Evolutionary conservation across 37 sponge, comb jelly and placozoan species (phyloP).

Genomic region (Geodia barretti): DNA sequence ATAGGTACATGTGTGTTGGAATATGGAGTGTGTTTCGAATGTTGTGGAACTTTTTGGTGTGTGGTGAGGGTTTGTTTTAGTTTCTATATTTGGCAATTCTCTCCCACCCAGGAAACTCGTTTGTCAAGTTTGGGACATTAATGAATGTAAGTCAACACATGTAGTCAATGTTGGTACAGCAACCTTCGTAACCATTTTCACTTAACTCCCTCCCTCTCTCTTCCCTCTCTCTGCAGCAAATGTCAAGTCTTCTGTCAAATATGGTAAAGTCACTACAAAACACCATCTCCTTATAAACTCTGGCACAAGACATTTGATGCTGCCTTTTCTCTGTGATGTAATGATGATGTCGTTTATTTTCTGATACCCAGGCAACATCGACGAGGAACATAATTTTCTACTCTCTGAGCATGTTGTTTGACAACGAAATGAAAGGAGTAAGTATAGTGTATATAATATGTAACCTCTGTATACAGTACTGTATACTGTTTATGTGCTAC

Average conservation of each 20-base stretch:
- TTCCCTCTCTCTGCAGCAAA: conserved; percentile 53
- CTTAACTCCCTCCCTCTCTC: not conserved
- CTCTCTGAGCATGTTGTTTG: conserved; percentile 72
- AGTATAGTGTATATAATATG: too few relatives aligned
- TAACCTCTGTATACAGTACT: too few relatives aligned
- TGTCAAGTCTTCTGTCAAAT: conserved; percentile 49
- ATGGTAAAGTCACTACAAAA: conserved; percentile 44
- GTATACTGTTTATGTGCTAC: too few relatives aligned
- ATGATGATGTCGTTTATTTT: too few relatives aligned
- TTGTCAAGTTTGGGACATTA: conserved; percentile 72
- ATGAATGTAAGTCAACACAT: conserved; percentile 45
- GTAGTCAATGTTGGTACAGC: not conserved
- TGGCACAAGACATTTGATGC: too few relatives aligned
- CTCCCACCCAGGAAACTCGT: conserved; percentile 55
- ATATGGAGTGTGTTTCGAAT: not conserved
- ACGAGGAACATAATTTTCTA: conserved; percentile 55
- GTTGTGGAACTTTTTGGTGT: not conserved
- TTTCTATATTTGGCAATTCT: not conserved
- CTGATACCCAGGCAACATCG: conserved; percentile 46
- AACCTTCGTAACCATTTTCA: not conserved
- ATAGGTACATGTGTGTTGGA: not conserved
- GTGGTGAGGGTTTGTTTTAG: not conserved
- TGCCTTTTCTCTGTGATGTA: too few relatives aligned
- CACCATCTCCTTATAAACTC: too few relatives aligned
- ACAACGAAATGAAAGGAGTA: conserved; percentile 78